These are phyloP conservation scores for Peromyscus nudipes DNA, from an alignment of 2,797 vertebrate species.

Conservation along the genomic window DNA sequence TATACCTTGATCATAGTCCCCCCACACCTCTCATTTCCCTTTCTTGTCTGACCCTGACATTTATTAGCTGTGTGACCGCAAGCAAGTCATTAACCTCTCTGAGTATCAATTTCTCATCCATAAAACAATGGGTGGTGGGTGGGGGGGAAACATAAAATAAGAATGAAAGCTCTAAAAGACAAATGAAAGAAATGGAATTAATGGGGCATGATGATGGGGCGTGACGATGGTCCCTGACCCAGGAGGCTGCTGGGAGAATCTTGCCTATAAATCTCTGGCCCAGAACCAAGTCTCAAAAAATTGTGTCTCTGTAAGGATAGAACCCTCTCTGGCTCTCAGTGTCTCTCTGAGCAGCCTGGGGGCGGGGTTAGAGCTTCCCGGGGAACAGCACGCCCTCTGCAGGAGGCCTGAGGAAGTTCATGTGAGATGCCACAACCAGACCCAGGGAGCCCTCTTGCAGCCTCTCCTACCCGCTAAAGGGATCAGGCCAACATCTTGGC, in stretches of 20 bases:
- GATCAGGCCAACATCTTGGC: background rate
- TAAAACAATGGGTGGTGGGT: background rate
- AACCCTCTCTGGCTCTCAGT: background rate
- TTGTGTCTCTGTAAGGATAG: background rate
- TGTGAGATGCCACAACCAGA: background rate
- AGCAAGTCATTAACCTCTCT: slow-evolving; percentile 35
- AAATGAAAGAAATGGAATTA: slow-evolving; percentile 26
- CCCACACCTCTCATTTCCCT: background rate
- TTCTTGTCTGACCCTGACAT: background rate
- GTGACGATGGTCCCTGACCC: background rate
- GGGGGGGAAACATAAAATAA: background rate
- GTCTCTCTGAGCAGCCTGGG: background rate
- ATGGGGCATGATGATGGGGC: background rate
- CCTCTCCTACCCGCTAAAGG: background rate
- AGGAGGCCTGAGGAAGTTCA: background rate
- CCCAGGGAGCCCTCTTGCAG: background rate
- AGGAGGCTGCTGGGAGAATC: background rate
- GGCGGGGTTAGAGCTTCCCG: background rate
- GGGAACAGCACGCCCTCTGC: background rate
- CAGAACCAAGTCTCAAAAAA: background rate
- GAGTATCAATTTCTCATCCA: slow-evolving; percentile 48
- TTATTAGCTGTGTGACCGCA: slow-evolving; percentile 18
- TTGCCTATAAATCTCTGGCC: background rate
- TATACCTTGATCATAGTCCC: background rate
- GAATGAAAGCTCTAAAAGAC: slow-evolving; percentile 30